Evolutionary conservation across 2,797 vertebrate genomes (phyloP).

Genomic region (Brotula barbata): DNA sequence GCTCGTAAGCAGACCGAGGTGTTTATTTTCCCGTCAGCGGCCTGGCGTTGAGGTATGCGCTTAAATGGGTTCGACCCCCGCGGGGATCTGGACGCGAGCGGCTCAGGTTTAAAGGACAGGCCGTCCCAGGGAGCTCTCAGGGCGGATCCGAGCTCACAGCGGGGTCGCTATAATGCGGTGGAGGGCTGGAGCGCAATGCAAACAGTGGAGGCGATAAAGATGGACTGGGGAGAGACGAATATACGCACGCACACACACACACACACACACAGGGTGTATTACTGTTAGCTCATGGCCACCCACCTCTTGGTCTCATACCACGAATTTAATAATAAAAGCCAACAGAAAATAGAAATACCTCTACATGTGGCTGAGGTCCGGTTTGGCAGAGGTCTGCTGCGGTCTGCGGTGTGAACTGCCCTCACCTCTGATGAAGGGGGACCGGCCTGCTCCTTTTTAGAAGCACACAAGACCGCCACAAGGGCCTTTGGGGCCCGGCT

Average conservation of each 20-base stretch:
- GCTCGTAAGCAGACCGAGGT: constrained; percentile 65
- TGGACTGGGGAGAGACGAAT: constrained; percentile 19
- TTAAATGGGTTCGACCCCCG: constrained; percentile 72
- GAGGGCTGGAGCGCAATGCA: constrained; percentile 61
- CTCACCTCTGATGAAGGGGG: constrained; percentile 15
- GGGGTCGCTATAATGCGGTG: constrained; percentile 68
- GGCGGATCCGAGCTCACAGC: constrained; percentile 76
- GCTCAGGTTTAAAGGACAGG: constrained; percentile 76
- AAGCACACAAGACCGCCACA: neutral
- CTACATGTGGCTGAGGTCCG: constrained; percentile 22
- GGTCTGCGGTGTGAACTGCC: constrained; percentile 25
- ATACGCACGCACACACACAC: constrained; percentile 1
- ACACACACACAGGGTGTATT: constrained; percentile 2
- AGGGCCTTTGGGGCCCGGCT: constrained; percentile 4
- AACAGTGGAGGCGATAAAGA: constrained; percentile 71
- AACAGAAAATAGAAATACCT: constrained; percentile 19
- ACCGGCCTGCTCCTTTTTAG: neutral
- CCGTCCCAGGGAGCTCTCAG: constrained; percentile 71
- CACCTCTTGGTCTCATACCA: constrained; percentile 13
- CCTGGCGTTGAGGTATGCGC: constrained; percentile 74
- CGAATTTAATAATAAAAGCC: constrained; percentile 22
- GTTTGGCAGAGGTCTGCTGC: constrained; percentile 24
- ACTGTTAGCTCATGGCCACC: constrained; percentile 33
- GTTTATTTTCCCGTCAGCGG: constrained; percentile 81
- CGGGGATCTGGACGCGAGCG: constrained; percentile 67